Conservation (phyloP, 2,797 vertebrate genomes). For the Hemitrygon akajei region DNA sequence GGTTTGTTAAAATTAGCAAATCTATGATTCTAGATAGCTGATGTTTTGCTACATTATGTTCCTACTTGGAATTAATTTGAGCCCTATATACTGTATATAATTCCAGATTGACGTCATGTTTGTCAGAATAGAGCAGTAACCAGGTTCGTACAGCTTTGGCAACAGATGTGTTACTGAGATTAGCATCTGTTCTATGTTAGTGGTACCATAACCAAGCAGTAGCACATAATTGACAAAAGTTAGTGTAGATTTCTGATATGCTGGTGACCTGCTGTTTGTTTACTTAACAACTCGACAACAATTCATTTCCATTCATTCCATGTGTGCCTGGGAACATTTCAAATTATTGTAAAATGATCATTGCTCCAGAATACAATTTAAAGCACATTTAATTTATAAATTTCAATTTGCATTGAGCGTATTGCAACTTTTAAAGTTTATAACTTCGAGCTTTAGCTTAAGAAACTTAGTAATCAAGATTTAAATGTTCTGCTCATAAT, state of each 20-base stretch:
- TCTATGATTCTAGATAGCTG: not conserved
- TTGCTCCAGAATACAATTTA: not conserved
- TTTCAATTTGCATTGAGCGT: not conserved
- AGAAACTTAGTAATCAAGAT: not conserved
- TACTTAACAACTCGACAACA: not conserved
- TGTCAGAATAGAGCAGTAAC: not conserved
- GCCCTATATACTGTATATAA: not conserved
- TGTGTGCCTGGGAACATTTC: not conserved
- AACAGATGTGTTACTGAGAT: not conserved
- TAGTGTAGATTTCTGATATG: not conserved
- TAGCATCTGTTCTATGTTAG: not conserved
- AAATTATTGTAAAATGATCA: not conserved
- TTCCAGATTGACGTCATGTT: not conserved
- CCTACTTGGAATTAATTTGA: not conserved
- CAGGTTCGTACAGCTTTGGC: not conserved
- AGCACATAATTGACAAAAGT: constrained; percentile 12
- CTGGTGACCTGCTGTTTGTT: not conserved
- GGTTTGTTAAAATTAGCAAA: not conserved
- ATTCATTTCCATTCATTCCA: not conserved
- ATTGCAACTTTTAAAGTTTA: not conserved
- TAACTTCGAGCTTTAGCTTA: not conserved
- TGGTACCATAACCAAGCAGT: not conserved
- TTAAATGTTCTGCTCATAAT: not conserved
- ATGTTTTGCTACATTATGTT: not conserved
- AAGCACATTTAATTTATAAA: no score